These are phyloP conservation scores for Sarcophaga rosellei DNA, from an alignment of 2,888 invertebrate genomes.

Conservation along the genomic window DNA sequence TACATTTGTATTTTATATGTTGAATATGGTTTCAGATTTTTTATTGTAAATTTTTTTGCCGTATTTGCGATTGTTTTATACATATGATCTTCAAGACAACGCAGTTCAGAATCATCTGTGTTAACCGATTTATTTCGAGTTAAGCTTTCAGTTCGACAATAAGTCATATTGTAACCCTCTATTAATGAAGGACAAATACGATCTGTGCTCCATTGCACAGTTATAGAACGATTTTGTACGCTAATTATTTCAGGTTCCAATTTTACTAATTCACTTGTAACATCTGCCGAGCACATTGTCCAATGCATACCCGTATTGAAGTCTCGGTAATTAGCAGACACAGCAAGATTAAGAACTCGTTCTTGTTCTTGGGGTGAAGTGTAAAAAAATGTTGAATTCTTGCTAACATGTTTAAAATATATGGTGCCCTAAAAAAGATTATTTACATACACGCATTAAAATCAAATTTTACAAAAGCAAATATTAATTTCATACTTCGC, in stretches of 20 bases:
- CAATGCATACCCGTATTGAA: conserved; percentile 92
- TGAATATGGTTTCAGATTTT: conserved; percentile 86
- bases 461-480: not conserved
- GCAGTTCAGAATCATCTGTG: not conserved
- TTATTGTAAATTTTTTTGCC: conserved; percentile 82
- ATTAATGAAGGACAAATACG: conserved; percentile 88
- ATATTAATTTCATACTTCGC: conserved; percentile 80
- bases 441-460: not conserved
- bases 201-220: conserved; percentile 88
- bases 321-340: conserved; percentile 86
- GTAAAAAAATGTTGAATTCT: conserved; percentile 71
- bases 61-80: conserved; percentile 70
- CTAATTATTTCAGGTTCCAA: conserved; percentile 70
- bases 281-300: conserved; percentile 85
- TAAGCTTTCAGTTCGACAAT: conserved; percentile 85
- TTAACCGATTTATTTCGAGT: conserved; percentile 61
- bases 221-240: conserved; percentile 79
- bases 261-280: conserved; percentile 70
- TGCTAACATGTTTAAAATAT: conserved; percentile 83
- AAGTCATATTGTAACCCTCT: conserved; percentile 87
- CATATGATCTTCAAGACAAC: conserved; percentile 68
- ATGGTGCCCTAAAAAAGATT: conserved; percentile 82
- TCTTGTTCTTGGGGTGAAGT: conserved; percentile 83
- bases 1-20: conserved; percentile 87
- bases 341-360: conserved; percentile 87